Percentiles rank a stretch among this genome's conserved stretches.
These are phyloP conservation scores for Copsychus sechellarum DNA, from an alignment of 2,113 vertebrate genomes.

Conservation along the genomic window DNA sequence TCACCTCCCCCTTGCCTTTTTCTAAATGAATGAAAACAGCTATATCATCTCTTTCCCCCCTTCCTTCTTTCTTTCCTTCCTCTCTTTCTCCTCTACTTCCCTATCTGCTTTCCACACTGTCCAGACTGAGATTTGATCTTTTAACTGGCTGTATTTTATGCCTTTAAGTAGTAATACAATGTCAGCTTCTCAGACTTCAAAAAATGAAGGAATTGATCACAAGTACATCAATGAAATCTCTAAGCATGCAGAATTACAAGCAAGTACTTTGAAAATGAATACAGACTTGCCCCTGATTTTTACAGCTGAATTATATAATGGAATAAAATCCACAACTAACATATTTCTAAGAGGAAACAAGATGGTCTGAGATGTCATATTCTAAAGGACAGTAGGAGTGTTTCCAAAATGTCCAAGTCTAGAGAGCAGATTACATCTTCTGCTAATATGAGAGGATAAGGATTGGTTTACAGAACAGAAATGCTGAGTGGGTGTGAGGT, in stretches of 20 bases:
- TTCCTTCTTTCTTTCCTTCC: neutral
- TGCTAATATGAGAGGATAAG: neutral
- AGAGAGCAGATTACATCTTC: neutral
- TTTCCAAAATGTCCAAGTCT: neutral
- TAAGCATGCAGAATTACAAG: neutral
- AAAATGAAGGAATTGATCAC: neutral
- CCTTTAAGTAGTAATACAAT: neutral
- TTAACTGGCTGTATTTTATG: neutral
- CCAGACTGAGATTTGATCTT: neutral
- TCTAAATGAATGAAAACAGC: neutral
- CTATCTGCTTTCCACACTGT: neutral
- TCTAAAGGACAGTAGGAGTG: neutral
- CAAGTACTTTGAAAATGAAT: neutral
- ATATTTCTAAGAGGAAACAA: neutral
- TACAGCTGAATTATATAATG: neutral
- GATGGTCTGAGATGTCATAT: neutral
- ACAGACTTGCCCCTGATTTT: neutral
- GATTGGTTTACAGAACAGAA: neutral
- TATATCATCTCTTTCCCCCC: neutral
- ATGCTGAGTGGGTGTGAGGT: neutral
- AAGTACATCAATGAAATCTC: neutral
- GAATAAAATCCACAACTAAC: neutral
- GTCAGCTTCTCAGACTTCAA: neutral
- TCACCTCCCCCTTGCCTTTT: neutral
- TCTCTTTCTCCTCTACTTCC: neutral